Conservation (phyloP, 2,113 vertebrate species). For the Aphyosemion australe region DNA sequence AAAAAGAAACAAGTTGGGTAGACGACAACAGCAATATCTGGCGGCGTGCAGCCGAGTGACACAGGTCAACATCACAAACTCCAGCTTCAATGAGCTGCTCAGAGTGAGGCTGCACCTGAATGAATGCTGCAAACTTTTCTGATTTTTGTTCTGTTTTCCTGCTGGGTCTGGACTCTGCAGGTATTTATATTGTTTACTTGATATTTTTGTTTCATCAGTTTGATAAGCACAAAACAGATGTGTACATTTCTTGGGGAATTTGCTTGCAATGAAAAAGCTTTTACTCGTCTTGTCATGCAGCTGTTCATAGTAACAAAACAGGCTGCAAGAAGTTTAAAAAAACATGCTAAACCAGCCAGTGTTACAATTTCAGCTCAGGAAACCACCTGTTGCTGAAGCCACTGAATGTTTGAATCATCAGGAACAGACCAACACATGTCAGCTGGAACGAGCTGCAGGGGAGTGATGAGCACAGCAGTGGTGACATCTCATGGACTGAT, state of each 20-base stretch:
- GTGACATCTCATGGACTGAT: background rate
- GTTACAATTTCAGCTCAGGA: background rate
- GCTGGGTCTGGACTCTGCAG: conserved; percentile 9
- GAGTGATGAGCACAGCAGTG: background rate
- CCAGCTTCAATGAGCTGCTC: background rate
- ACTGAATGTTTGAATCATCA: too few species aligned
- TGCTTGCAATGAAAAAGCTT: conserved; percentile 51
- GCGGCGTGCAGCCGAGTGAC: background rate
- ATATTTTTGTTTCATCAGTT: conserved; percentile 11
- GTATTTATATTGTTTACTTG: conserved; percentile 21
- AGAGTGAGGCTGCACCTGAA: background rate
- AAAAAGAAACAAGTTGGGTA: background rate
- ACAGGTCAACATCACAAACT: conserved; percentile 21
- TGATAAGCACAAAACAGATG: conserved; percentile 46
- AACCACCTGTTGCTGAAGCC: conserved; percentile 27
- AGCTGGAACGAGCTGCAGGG: too few species aligned
- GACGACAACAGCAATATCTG: conserved; percentile 13
- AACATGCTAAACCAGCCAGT: too few species aligned
- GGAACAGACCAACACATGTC: too few species aligned
- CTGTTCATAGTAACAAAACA: conserved; percentile 54
- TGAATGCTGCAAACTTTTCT: background rate
- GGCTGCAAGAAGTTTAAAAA: too few species aligned
- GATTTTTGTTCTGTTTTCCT: background rate
- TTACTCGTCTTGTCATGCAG: conserved; percentile 54
- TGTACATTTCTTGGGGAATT: conserved; percentile 40